Evolutionary conservation across 2,797 vertebrate genomes (phyloP).

Genomic region (Avahi laniger): DNA sequence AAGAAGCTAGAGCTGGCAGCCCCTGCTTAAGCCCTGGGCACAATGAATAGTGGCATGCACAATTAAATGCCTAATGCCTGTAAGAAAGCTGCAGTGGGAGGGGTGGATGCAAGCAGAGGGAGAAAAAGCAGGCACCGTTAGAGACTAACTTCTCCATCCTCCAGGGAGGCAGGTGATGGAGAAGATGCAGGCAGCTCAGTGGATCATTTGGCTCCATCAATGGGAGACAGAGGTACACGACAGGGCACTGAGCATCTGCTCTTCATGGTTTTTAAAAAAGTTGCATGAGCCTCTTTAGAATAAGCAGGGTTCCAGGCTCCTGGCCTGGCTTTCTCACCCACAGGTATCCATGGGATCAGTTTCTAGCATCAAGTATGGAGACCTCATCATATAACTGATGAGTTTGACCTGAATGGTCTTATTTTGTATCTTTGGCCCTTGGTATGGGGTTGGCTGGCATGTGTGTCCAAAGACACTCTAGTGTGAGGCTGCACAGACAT

Average conservation of each 20-base stretch:
- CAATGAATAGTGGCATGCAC: not conserved
- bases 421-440: not conserved
- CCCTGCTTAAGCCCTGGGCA: slow-evolving; percentile 49
- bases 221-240: not conserved
- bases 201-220: not conserved
- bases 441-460: not conserved
- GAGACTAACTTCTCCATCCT: not conserved
- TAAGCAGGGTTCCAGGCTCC: not conserved
- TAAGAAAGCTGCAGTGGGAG: slow-evolving; percentile 1
- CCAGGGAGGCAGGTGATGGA: not conserved
- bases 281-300: not conserved
- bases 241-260: not conserved
- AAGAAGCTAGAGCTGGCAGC: slow-evolving; percentile 33
- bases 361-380: not conserved
- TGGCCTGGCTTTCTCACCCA: not conserved
- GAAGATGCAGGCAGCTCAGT: not conserved
- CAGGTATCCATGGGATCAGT: not conserved
- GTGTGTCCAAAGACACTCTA: not conserved
- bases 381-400: not conserved
- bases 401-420: not conserved
- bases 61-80: slow-evolving; percentile 65
- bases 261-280: not conserved
- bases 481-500: not conserved
- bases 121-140: slow-evolving; percentile 42
- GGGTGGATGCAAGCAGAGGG: not conserved